Percentiles rank a stretch among this genome's conserved stretches.
Evolutionary conservation across 2,888 invertebrate genomes (phyloP).

Genomic region (Eilema caniola): DNA sequence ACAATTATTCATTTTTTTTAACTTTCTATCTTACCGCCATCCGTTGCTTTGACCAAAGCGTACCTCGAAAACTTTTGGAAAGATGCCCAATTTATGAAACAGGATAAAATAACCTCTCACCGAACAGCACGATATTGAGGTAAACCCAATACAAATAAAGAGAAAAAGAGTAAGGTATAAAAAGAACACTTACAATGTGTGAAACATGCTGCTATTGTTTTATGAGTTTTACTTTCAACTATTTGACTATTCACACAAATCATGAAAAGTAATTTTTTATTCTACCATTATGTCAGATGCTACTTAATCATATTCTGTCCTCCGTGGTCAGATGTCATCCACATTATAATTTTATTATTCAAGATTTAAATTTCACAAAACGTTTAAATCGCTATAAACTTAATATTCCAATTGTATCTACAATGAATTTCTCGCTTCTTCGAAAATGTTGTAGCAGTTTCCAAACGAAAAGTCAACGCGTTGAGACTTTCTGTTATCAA

Average conservation of each 20-base stretch:
- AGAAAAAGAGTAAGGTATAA: background rate
- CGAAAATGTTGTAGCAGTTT: conserved; percentile 16
- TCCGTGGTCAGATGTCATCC: too few relatives aligned
- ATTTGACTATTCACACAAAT: background rate
- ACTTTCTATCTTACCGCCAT: background rate
- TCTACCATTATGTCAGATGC: too few relatives aligned
- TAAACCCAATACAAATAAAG: conserved; percentile 1
- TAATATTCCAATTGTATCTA: conserved; percentile 7
- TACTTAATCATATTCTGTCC: too few relatives aligned
- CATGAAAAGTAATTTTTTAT: too few relatives aligned
- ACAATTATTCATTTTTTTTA: too few relatives aligned
- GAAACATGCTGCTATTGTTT: background rate
- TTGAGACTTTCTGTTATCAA: conserved; percentile 34
- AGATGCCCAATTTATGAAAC: background rate
- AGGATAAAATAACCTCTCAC: conserved; percentile 1
- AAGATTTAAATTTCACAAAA: background rate
- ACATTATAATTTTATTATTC: background rate
- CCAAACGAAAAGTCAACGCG: conserved; percentile 29
- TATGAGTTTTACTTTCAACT: background rate
- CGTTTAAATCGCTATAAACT: background rate
- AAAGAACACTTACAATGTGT: background rate
- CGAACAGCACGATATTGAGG: background rate
- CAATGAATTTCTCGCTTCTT: conserved; percentile 9
- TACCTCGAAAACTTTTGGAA: background rate
- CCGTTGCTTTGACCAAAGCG: background rate